Percentiles rank a stretch among this genome's conserved stretches.
phyloP scores from a whole-genome alignment of 2,113 vertebrate genomes.

The Cyanocitta stelleri region DNA sequence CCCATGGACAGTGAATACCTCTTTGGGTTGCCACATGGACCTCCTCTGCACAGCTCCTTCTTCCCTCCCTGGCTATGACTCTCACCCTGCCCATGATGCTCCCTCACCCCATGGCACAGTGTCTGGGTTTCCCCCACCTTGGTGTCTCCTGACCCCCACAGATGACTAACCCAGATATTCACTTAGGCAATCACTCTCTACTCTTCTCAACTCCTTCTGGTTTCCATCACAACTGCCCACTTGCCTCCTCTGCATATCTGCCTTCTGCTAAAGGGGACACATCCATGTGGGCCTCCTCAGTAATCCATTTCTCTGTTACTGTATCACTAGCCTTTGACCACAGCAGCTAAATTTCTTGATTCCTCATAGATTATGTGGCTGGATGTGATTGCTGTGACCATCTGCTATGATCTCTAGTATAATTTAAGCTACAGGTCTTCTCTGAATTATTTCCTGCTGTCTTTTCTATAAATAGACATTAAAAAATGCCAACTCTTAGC shows the following conservation, averaged over 20 bases:
- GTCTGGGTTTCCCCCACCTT: not conserved
- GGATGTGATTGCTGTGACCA: conserved; percentile 17
- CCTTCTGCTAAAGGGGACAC: not conserved
- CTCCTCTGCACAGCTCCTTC: not conserved
- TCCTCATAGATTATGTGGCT: not conserved
- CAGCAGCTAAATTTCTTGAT: not conserved
- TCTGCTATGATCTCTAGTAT: conserved; percentile 17
- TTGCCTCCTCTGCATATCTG: not conserved
- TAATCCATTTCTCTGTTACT: not conserved
- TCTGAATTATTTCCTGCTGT: conserved; percentile 42
- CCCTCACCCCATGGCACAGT: not conserved
- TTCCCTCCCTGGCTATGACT: not conserved
- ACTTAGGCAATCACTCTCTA: not conserved
- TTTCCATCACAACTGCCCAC: not conserved
- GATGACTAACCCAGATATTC: not conserved
- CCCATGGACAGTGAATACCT: too few species aligned
- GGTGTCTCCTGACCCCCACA: accelerated
- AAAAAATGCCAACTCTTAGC: conserved; percentile 27
- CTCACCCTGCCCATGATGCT: not conserved
- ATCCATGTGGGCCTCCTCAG: accelerated
- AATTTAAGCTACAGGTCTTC: conserved; percentile 22
- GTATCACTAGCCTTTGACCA: not conserved
- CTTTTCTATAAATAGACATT: conserved; percentile 33
- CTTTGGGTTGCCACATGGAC: not conserved
- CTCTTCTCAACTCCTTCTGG: not conserved